Percentiles rank a stretch among this genome's conserved stretches.
These are phyloP conservation scores for Ochlodes sylvanus DNA, from an alignment of 2,888 invertebrate genomes.

Conservation along the genomic window DNA sequence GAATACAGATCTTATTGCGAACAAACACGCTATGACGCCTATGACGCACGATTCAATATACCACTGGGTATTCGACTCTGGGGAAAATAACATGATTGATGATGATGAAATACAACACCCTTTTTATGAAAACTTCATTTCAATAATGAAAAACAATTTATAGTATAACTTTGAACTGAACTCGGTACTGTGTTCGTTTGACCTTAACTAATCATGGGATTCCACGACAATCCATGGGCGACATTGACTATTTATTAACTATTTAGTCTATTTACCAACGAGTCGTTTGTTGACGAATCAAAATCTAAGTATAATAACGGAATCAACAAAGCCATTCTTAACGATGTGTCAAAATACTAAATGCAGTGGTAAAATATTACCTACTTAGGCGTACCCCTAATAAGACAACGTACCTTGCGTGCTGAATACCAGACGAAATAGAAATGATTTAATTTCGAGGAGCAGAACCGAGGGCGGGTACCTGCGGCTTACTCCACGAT, in stretches of 20 bases:
- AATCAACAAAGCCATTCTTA: constrained; percentile 33
- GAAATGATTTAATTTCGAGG: constrained; percentile 81
- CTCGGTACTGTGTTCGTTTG: no score
- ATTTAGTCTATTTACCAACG: no score
- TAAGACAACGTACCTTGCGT: constrained; percentile 68
- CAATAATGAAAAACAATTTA: no score
- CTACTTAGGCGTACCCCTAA: constrained; percentile 47
- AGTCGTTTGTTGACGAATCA: no score
- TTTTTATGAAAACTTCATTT: no score
- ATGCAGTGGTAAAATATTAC: not conserved
- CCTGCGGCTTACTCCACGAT: constrained; percentile 47
- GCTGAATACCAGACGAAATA: constrained; percentile 70
- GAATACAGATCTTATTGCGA: constrained; percentile 62
- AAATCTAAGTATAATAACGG: no score
- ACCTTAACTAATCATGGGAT: no score
- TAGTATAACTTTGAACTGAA: no score
- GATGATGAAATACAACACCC: constrained; percentile 36
- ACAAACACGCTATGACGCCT: constrained; percentile 59
- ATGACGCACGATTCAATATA: no score
- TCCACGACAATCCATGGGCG: no score
- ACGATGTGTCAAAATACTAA: not conserved
- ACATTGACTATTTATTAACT: no score
- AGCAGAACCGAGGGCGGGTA: constrained; percentile 58
- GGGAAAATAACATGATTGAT: constrained; percentile 11
- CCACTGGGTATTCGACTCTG: no score